These are phyloP conservation scores for Nylanderia fulva DNA, from an alignment of 1,140 invertebrate species.

Conservation along the genomic window DNA sequence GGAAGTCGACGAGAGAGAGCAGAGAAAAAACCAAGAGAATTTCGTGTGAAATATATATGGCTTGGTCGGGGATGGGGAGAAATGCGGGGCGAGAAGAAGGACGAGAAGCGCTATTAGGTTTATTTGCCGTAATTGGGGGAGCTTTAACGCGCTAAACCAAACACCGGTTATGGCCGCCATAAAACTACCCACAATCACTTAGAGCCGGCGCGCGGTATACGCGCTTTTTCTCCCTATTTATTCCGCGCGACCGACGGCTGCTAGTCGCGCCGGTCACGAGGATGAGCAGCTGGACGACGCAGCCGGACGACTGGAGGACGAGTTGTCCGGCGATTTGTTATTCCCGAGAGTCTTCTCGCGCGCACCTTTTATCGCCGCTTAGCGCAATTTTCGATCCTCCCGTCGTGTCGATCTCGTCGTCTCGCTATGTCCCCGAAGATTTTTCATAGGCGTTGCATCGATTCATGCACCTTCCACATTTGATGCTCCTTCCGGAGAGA, in stretches of 20 bases:
- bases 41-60: background rate
- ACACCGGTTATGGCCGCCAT: slow-evolving; percentile 83
- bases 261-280: slow-evolving; percentile 59
- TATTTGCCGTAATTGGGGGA: slow-evolving; percentile 83
- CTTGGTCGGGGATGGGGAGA: background rate
- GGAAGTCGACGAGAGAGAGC: background rate
- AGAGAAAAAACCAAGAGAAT: background rate
- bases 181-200: slow-evolving; percentile 85
- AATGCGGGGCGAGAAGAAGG: slow-evolving; percentile 14
- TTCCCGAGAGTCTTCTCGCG: slow-evolving; percentile 37
- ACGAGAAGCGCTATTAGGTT: slow-evolving; percentile 78
- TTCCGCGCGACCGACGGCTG: slow-evolving; percentile 63
- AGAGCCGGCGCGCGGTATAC: slow-evolving; percentile 73
- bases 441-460: background rate
- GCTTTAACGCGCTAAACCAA: slow-evolving; percentile 82
- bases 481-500: too few species aligned
- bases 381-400: slow-evolving; percentile 22
- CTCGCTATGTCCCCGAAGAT: background rate
- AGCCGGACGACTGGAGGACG: slow-evolving; percentile 24
- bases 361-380: background rate
- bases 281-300: slow-evolving; percentile 23
- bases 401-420: background rate
- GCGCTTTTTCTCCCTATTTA: slow-evolving; percentile 77
- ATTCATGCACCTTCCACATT: background rate
- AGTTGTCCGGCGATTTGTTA: slow-evolving; percentile 49